Conservation (phyloP, 2,888 invertebrate species). For the Ormia ochracea region DNA sequence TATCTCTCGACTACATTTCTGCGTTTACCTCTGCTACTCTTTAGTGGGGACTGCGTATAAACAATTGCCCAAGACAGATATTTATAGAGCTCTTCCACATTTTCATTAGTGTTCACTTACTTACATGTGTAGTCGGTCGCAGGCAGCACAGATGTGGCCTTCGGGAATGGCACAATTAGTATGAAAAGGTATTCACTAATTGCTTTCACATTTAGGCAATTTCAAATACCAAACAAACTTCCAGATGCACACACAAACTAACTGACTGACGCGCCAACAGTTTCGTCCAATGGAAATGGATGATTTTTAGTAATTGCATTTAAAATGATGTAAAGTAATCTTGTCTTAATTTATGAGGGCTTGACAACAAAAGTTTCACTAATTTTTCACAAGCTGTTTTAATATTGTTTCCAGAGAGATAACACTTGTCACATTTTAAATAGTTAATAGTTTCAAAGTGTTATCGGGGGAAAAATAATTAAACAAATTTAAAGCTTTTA, state of each 20-base stretch:
- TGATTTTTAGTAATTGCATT: not conserved
- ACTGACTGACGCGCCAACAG: not conserved
- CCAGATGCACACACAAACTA: not conserved
- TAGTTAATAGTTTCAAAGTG: not conserved
- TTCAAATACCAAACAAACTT: not conserved
- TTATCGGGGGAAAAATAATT: too few relatives aligned
- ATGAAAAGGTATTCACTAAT: constrained; percentile 55
- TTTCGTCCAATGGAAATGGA: constrained; percentile 43
- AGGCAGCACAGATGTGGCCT: constrained; percentile 37
- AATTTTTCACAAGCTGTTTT: not conserved
- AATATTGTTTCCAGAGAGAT: not conserved
- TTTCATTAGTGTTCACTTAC: constrained; percentile 44
- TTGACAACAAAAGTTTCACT: not conserved
- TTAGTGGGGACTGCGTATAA: not conserved
- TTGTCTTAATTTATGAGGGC: not conserved
- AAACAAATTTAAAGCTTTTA: too few relatives aligned
- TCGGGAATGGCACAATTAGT: constrained; percentile 55
- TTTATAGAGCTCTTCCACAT: constrained; percentile 39
- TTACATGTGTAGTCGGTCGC: constrained; percentile 7
- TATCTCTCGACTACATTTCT: not conserved
- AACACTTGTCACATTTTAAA: not conserved
- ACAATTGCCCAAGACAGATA: not conserved
- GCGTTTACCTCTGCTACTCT: not conserved
- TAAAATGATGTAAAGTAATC: not conserved
- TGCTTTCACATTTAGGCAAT: constrained; percentile 60